Base-by-base conservation (phyloP, 2,113 vertebrate species). In the Calypte anna region DNA sequence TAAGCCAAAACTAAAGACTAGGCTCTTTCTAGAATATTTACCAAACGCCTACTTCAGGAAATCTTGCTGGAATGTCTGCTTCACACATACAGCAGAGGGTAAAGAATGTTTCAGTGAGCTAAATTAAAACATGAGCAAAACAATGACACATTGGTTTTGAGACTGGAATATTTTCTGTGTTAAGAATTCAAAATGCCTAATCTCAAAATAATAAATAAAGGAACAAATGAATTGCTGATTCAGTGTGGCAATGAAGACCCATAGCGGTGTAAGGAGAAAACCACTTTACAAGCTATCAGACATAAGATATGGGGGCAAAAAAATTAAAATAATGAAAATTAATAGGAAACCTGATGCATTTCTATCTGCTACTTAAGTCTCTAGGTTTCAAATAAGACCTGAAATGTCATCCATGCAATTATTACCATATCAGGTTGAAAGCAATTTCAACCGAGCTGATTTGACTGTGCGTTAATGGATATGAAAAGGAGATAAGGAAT, bases 401-500 rank as follows among this genome's bases (percentile, higher is more conserved):
- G 89, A 98, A 97, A 97, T 97, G 97, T 96, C 97, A 97, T 90
- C 97, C 90, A 76, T 89, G 82, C 94, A 97, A 97, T 98, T 98
- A 97, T 97, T 94, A 90, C 73, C 64, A 59, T 92, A 96, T 95
- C 80, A 94, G 78, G 72, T 96, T 94, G 89, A 97, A 97, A 93
- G 90, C 59, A 93, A 95, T 97, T 97, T 95, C 62, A 91, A 25
- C 68, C 94, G 36, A 92, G 46, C 69, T 94, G 93, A 97, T 96
- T 96, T 96, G 79, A 96, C 96, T 97, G 73, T 92, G 51, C 81
- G 79, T 79, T 97, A 97, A 97, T 96, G 87, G 79, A 94, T 98
- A 96, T 6, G 30, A 74, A 94, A 96, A 85, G 77, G 89, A 97
- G 97, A 98, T 98, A 98, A 98, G 91, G 67, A 92, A 91, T 38